These are phyloP conservation scores for Chamaea fasciata DNA, from an alignment of 2,113 vertebrate species.

Conservation along the genomic window DNA sequence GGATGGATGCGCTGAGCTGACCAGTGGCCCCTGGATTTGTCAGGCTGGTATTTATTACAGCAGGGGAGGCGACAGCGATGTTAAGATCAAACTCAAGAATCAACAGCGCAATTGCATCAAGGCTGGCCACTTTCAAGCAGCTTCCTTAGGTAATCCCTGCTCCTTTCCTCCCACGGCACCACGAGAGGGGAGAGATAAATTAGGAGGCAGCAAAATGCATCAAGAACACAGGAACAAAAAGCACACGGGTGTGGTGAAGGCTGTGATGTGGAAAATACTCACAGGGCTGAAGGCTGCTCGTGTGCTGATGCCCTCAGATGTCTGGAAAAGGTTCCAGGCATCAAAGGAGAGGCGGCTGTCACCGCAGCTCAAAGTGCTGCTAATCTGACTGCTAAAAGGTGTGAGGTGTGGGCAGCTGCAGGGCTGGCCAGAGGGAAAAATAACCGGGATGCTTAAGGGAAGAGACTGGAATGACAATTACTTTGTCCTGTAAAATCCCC, in stretches of 20 bases:
- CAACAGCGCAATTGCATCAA: background rate
- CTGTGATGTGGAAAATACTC: background rate
- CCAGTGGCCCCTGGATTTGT: background rate
- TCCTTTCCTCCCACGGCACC: background rate
- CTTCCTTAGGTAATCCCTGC: background rate
- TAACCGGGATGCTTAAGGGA: background rate
- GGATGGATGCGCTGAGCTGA: background rate
- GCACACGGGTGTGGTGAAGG: fast-evolving
- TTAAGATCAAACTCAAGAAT: background rate
- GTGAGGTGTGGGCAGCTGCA: background rate
- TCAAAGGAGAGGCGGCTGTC: background rate
- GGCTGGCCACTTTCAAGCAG: background rate
- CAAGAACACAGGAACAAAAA: background rate
- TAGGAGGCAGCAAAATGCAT: background rate
- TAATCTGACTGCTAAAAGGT: background rate
- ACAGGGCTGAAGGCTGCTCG: background rate
- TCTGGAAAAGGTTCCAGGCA: background rate
- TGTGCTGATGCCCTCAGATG: background rate
- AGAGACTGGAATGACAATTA: background rate
- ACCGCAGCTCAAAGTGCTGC: background rate
- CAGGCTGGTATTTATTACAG: background rate
- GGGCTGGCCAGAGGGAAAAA: background rate
- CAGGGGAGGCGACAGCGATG: background rate
- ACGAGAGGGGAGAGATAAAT: background rate
- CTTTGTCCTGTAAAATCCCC: background rate